phyloP scores from a whole-genome alignment of 2,797 vertebrate genomes.

The Jordanella pulchra region DNA sequence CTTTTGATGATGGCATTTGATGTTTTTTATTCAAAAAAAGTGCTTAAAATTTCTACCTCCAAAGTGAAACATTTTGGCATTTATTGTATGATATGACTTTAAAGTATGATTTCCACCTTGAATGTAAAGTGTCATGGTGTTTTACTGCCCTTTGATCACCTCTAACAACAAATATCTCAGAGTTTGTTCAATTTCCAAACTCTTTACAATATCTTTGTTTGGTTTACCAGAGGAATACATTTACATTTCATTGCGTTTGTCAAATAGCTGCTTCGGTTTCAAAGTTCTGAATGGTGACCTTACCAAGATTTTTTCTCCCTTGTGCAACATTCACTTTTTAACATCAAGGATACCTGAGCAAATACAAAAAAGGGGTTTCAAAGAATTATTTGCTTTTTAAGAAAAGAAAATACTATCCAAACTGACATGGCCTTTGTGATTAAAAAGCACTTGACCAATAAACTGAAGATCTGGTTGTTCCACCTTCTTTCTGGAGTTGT shows the following conservation, averaged over 20 bases:
- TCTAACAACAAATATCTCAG: background rate
- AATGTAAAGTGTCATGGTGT: background rate
- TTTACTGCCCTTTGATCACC: background rate
- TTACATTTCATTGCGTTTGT: background rate
- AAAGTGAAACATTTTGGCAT: constrained; percentile 18
- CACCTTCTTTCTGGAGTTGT: background rate
- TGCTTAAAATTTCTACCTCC: constrained; percentile 21
- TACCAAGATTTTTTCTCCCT: constrained; percentile 7
- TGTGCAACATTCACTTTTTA: background rate
- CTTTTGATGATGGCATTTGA: constrained; percentile 5
- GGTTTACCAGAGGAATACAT: constrained; percentile 6
- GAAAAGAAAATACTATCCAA: background rate
- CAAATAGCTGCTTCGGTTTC: background rate
- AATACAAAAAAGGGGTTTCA: background rate
- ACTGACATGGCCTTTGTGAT: background rate
- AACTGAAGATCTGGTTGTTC: background rate
- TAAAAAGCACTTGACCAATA: no score
- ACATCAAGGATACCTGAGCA: background rate
- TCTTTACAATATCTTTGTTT: constrained; percentile 1
- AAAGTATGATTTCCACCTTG: constrained; percentile 4
- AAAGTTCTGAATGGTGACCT: background rate
- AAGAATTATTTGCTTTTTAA: background rate
- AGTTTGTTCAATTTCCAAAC: constrained; percentile 19
- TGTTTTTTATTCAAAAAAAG: constrained; percentile 18
- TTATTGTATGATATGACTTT: constrained; percentile 27